A percentile compares a stretch with the other conserved stretches of the same genome.
These are phyloP conservation scores for Psittacus erithacus DNA, from an alignment of 2,113 vertebrate species.

Conservation along the genomic window DNA sequence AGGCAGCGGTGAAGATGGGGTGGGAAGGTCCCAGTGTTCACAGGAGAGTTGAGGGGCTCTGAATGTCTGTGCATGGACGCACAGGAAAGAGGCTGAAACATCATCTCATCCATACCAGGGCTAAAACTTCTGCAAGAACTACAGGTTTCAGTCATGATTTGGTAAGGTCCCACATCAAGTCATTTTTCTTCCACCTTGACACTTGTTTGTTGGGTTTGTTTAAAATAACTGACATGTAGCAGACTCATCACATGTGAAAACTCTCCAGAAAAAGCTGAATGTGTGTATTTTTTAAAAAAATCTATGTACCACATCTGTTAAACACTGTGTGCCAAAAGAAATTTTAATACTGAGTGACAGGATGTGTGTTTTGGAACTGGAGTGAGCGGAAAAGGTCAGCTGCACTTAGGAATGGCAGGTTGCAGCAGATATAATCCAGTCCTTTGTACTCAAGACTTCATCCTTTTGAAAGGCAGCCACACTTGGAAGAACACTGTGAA, in stretches of 20 bases:
- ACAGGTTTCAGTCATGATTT: not conserved
- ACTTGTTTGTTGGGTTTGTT: rapidly evolving
- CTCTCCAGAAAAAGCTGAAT: not conserved
- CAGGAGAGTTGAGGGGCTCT: rapidly evolving
- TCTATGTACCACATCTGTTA: not conserved
- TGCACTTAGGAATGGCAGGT: not conserved
- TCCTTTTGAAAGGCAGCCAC: not conserved
- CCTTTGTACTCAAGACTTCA: not conserved
- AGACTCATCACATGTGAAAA: not conserved
- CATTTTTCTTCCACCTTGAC: not conserved
- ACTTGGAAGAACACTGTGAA: not conserved
- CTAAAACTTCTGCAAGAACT: not conserved
- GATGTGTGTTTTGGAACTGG: not conserved
- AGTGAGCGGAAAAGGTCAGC: not conserved
- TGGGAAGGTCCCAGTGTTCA: not conserved
- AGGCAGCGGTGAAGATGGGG: not conserved
- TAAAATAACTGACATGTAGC: not conserved
- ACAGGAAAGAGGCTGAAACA: not conserved
- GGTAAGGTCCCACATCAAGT: not conserved
- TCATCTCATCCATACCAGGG: rapidly evolving
- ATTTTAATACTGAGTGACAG: not conserved
- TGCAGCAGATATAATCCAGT: not conserved
- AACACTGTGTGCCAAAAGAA: not conserved
- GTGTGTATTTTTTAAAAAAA: not conserved
- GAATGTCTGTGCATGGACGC: not conserved